Evolutionary conservation across 2,113 vertebrate genomes (phyloP).

Genomic region (Thryonomys swinderianus): DNA sequence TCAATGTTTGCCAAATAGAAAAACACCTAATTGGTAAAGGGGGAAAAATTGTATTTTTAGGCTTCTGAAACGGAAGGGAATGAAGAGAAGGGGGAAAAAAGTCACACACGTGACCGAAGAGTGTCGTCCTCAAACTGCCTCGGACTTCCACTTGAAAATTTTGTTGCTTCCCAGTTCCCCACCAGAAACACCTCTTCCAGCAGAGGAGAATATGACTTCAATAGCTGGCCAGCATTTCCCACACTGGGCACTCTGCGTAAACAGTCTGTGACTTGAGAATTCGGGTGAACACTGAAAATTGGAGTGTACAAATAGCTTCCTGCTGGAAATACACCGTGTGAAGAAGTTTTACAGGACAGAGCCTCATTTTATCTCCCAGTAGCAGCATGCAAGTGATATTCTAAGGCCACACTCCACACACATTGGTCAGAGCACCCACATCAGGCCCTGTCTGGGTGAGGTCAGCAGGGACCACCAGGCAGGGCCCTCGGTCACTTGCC

Average conservation of each 20-base stretch:
- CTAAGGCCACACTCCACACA: neutral
- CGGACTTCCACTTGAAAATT: slow-evolving; percentile 32
- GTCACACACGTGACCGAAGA: neutral
- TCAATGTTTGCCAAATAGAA: slow-evolving; percentile 73
- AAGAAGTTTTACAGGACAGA: slow-evolving; percentile 2
- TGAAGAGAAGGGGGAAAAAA: neutral
- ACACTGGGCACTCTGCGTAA: neutral
- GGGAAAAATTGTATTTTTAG: slow-evolving; percentile 61
- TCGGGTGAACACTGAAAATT: slow-evolving; percentile 38
- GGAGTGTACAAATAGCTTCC: slow-evolving; percentile 47
- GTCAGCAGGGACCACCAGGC: neutral
- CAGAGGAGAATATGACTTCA: neutral
- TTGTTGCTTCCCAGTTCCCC: slow-evolving; percentile 11
- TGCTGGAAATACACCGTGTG: slow-evolving; percentile 9
- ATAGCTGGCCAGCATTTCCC: neutral
- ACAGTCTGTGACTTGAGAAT: neutral
- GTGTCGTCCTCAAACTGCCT: neutral
- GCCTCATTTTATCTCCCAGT: slow-evolving; percentile 20
- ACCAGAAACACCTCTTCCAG: neutral
- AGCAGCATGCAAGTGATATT: neutral
- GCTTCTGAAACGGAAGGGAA: slow-evolving; percentile 69
- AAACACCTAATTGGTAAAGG: slow-evolving; percentile 59
- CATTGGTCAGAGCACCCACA: neutral
- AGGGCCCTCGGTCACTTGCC: neutral
- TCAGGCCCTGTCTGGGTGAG: neutral